Base-by-base conservation (phyloP, 2,888 invertebrate species). In the Branchipolynoe longqiensis region DNA sequence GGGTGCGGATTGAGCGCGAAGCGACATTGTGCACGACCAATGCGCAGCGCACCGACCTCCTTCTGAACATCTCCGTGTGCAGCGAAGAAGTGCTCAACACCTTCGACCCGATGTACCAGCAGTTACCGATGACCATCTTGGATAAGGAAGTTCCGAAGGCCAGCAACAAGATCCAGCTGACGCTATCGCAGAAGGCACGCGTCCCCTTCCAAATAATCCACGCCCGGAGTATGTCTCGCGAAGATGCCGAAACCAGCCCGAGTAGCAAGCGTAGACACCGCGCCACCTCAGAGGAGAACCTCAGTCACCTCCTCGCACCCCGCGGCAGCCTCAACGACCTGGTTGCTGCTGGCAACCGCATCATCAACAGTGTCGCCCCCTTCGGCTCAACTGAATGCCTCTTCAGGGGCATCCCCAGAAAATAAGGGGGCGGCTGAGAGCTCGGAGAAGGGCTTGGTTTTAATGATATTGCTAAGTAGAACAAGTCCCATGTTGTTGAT, bases 121-220 rank as follows among this genome's bases (percentile, higher is more conserved):
- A 38, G 33, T 56, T 40, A 41, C 85, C 87, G 1, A 1, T 31
- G 28, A 62, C 18, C 31, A 31, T 86, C 31, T 54, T 12, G 28
- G 88, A 89, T 58, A 69, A 82, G 3, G 87, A 87, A 8, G 38
- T 88, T 31, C 87, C 87, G 14, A 73, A 84, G 6, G 87, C 85
- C 14, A 85, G 86, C 31, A 85, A 86, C 22, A 48, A 84, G 12
- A 85, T 89, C 54, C 85, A 81, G 69, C 31, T 40, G 41, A 78
- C 73, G 6, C 54, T 89, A 54, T 40, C 85, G n/a, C 74, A 86
- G 38, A 85, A 87, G 28, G 83, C 85, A 6, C 78, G 59, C 54
- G 88, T 85, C 25, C 89, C 88, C 18, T 88, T 86, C 58, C 82
- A 86, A 0, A 81, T 88, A 31, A 87, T 87, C 40, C 54, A 31